Evolutionary conservation across 1,140 invertebrate genomes (phyloP), one percentile per base, ranked within the genome.

Genomic region (Drosophila santomea): DNA sequence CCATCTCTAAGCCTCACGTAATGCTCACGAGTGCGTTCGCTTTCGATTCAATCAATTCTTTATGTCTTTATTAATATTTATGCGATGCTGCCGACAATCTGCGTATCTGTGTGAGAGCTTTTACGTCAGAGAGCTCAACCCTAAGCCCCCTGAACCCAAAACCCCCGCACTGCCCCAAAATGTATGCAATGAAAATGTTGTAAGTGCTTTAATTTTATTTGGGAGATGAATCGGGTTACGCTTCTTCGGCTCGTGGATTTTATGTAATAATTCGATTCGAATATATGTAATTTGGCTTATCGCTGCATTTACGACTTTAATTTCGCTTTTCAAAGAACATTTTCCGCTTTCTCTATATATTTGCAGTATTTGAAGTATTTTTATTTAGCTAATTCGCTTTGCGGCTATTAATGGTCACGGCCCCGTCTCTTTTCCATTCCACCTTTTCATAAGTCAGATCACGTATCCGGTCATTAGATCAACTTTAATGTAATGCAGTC

Each of bases 151-250:
- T 7, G 38, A 12, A 45, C 3, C 3, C 38, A 1, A 17, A 2
- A 25, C 4, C 48, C 10, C 47, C 74, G 47, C 25, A 43, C 39
- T 25, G 35, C 78, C 66, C 59, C 15, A 60, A 60, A 72, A 78
- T 74, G 54, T 74, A 71, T 83, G 83, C 80, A 89, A 74, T 80
- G 73, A 88, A 83, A 15, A 56, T 60, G 74, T 85, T 88, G 83
- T 88, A 86, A 86, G 83, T 86, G 83, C 83, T 86, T 83, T 86
- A 86, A 86, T 86, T 86, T 88, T 69, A 86, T 86, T 82, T 86
- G 60, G 11, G 10, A 12, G 35, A 39, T 39, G 38, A 39, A 52
- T 60, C 23, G 25, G 15, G 15, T 25, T 36, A 32, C 35, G 63
- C 55, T 39, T 35, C 36, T 36, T 36, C 51, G 52, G n/a, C 39